Conservation (phyloP, 2,113 vertebrate genomes). For the Centropus bengalensis region DNA sequence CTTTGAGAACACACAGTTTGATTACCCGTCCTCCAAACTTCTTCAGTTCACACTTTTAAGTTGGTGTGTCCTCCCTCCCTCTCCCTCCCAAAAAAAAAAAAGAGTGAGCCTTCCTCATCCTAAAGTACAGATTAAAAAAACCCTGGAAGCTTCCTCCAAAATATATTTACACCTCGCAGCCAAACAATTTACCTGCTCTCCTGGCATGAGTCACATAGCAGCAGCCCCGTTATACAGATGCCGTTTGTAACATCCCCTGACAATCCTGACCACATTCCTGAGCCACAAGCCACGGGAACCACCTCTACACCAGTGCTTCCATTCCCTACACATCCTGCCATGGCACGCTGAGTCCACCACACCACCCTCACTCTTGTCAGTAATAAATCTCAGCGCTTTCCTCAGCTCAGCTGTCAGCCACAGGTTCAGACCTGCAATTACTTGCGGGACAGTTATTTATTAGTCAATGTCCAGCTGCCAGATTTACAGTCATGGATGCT, state of each 20-base stretch:
- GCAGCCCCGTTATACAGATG: background rate
- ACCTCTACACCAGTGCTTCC: background rate
- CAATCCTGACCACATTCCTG: background rate
- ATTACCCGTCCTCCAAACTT: background rate
- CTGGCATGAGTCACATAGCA: background rate
- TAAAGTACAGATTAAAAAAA: background rate
- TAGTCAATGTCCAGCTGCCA: slow-evolving; percentile 27
- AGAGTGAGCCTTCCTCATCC: background rate
- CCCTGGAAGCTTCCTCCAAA: background rate
- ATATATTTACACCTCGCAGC: background rate
- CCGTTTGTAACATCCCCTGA: background rate
- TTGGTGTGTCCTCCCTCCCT: background rate
- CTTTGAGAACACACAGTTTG: background rate
- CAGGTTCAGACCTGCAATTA: slow-evolving; percentile 19
- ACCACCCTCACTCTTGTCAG: background rate
- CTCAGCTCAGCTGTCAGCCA: background rate
- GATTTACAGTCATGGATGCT: background rate
- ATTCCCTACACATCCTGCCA: background rate
- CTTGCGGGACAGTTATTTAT: slow-evolving; percentile 6
- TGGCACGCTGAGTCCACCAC: background rate
- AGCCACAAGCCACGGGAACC: background rate
- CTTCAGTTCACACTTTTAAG: background rate
- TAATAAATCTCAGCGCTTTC: background rate
- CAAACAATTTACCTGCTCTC: background rate
- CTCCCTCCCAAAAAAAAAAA: too few species aligned